Evolutionary conservation across 1,140 invertebrate species (phyloP), one percentile per base, ranked within the genome.

Genomic region (Temnothorax longispinosus): DNA sequence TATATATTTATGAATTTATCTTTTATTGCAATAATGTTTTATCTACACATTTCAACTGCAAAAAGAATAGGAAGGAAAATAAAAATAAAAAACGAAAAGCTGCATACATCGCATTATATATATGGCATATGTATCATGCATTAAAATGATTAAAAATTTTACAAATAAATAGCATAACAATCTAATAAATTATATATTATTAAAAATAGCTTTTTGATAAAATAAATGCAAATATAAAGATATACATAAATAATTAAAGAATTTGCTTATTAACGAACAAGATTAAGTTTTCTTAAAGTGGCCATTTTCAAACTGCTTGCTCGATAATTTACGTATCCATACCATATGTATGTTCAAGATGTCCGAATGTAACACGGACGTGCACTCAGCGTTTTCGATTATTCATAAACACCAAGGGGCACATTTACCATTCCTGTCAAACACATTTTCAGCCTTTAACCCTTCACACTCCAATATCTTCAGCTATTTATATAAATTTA

Each of bases 341-440:
- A 32, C 64, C 32, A 27, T 27, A 56, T 58, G 38, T 38, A 32
- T 15, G 65, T 69, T 65, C 35, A 58, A 89, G 64, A 78, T 77
- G 52, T 56, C 54, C 58, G 56, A 47, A 84, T 50, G 78, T 84
- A 90, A 87, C 77, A 90, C 47, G 88, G 44, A 87, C 65, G 74
- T 89, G 89, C 89, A 89, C 88, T 89, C 88, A 89, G 35, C 85
- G 88, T 78, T 87, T 87, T 89, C 74, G 89, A 90, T 90, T 90
- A 90, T 90, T 90, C 86, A 90, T 81, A 60, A 90, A 90, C 69
- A 78, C n/a, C 74, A 85, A 56, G 80, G 81, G 81, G 69, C 88
- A 72, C 86, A 86, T 90, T 81, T 32, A 11, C 44, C n/a, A 38
- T 85, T 65, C 60, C 71, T 74, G 74, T 64, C 65, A 71, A 77